Conservation (phyloP, 2,113 vertebrate species). For the Ranitomeya imitator region DNA sequence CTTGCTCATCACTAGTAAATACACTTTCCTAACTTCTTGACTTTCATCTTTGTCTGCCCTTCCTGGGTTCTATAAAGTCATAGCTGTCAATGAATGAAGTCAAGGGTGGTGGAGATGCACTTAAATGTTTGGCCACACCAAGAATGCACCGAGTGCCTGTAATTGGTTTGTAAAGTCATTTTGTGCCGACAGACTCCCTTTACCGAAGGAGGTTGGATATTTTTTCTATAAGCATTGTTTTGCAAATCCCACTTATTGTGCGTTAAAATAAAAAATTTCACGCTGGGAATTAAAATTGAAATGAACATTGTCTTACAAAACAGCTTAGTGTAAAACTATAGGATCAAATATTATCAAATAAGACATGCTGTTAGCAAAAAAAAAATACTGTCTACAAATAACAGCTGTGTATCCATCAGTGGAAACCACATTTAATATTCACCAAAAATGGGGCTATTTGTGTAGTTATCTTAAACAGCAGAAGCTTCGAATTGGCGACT, state of each 20-base stretch:
- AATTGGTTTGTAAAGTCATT: too few relatives aligned
- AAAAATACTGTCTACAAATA: slow-evolving; percentile 1
- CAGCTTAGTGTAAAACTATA: background rate
- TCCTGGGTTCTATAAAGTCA: too few relatives aligned
- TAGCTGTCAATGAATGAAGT: too few relatives aligned
- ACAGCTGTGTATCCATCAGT: slow-evolving; percentile 11
- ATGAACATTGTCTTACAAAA: background rate
- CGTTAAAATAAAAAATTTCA: background rate
- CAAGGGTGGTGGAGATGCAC: too few relatives aligned
- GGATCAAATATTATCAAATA: background rate
- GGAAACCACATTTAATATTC: background rate
- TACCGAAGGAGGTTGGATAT: too few relatives aligned
- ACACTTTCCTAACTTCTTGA: too few relatives aligned
- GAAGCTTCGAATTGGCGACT: slow-evolving; percentile 34
- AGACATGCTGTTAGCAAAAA: background rate
- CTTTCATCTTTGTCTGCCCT: too few relatives aligned
- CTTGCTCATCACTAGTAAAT: too few relatives aligned
- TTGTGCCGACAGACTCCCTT: too few relatives aligned
- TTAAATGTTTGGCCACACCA: too few relatives aligned
- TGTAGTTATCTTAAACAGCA: slow-evolving; percentile 35
- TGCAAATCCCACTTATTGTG: background rate
- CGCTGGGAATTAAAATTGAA: background rate
- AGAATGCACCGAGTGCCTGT: too few relatives aligned
- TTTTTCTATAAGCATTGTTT: background rate
- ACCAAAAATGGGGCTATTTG: slow-evolving; percentile 19